These are phyloP conservation scores for Acleris sparsana DNA, from an alignment of 2,888 invertebrate species.

Conservation along the genomic window DNA sequence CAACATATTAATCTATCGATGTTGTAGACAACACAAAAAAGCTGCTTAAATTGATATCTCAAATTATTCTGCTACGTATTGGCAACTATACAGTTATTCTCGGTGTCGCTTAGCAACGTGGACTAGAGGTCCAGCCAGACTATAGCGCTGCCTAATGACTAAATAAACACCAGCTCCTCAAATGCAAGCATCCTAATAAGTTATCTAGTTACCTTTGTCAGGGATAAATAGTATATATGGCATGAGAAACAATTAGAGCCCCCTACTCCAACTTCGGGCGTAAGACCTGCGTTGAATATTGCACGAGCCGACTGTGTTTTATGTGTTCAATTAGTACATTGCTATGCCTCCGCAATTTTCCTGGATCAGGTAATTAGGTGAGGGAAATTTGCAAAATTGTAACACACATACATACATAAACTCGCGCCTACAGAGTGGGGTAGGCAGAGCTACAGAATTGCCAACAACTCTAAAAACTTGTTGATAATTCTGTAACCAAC, in stretches of 20 bases:
- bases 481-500: too few relatives aligned
- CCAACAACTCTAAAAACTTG: too few relatives aligned
- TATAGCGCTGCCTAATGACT: constrained; percentile 44
- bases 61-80: too few relatives aligned
- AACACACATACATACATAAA: too few relatives aligned
- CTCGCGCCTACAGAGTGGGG: too few relatives aligned
- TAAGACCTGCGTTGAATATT: constrained; percentile 51
- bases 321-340: constrained; percentile 52
- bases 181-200: constrained; percentile 53
- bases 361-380: not conserved
- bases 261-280: constrained; percentile 36
- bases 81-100: too few relatives aligned
- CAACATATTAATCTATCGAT: too few relatives aligned
- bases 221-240: constrained; percentile 53
- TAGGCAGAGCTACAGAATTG: too few relatives aligned
- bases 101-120: too few relatives aligned
- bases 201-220: constrained; percentile 61
- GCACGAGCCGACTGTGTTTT: constrained; percentile 49
- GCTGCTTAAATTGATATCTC: too few relatives aligned
- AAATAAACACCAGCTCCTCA: constrained; percentile 51
- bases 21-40: too few relatives aligned
- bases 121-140: constrained; percentile 30
- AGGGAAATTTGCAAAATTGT: not conserved
- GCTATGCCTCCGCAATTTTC: constrained; percentile 41
- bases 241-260: constrained; percentile 52